phyloP scores from a whole-genome alignment of 92 coral and sea anemone species.

The Blastomussa wellsi region DNA sequence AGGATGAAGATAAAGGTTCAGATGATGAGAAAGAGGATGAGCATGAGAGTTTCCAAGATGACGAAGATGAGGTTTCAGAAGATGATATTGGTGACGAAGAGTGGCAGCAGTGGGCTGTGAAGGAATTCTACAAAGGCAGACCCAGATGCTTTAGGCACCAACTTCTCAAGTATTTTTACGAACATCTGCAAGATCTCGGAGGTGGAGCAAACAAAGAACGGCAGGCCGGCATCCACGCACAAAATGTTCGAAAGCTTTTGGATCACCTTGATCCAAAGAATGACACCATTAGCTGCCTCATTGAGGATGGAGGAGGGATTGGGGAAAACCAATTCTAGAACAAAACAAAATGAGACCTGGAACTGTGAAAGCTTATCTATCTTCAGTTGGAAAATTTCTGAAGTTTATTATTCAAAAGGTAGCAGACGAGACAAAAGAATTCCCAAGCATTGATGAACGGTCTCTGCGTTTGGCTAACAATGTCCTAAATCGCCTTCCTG shows the following conservation, averaged over 20 bases:
- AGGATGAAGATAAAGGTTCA: background rate
- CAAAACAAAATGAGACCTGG: constrained; percentile 28
- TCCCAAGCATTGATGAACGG: background rate
- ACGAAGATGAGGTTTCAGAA: constrained; percentile 8
- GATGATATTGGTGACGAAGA: constrained; percentile 1
- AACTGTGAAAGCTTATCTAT: background rate
- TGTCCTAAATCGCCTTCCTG: background rate
- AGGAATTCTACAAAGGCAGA: constrained; percentile 22
- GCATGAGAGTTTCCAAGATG: constrained; percentile 6
- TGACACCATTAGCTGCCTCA: constrained; percentile 12
- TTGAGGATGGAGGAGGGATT: background rate
- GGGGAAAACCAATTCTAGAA: constrained; percentile 27
- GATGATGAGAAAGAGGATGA: background rate
- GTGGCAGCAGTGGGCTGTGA: constrained; percentile 8
- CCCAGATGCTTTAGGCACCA: background rate
- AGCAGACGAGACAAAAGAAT: background rate
- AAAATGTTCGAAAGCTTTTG: background rate
- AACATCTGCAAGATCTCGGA: background rate
- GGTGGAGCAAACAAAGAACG: background rate
- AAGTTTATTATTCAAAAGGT: background rate
- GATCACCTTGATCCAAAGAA: constrained; percentile 27
- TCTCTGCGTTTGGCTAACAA: background rate
- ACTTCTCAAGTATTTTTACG: background rate
- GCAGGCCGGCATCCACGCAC: background rate
- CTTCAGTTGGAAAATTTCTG: too few relatives aligned